Evolutionary conservation across 2,113 vertebrate species (phyloP), one percentile per base, ranked within the genome.

Genomic region (Orientallactaga bullata): DNA sequence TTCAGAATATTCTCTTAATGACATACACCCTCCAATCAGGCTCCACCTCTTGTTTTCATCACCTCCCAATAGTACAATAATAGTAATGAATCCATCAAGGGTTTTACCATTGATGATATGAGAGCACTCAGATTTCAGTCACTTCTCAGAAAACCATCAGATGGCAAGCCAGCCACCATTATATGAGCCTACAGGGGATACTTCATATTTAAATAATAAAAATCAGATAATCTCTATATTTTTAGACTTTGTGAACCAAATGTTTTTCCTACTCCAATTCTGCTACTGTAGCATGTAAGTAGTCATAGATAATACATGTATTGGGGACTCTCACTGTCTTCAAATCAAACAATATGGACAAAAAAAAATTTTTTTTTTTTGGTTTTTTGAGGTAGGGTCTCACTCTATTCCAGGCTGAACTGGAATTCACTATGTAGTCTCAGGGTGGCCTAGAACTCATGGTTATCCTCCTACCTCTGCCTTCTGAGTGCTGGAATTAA

Each of bases 301-400:
- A 65, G 23, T 21, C 21, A 47, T 7, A 24, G 18, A 35, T 6
- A 76, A 39, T 68, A 61, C 3, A 18, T 32, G 66, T 26, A 81
- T 26, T 13, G 88, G 30, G 71, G 37, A 47, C 15, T 23, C 37
- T 26, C 23, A 63, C 7, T 83, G 2, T 68, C 30, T 82, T 74
- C 21, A 66, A 88, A 89, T 87, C n/a, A 85, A 90, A 42, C 21
- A 69, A 87, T 82, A 39, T 58, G 16, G 26, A 65, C 24, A 69
- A 12, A n/a, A n/a, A n/a, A n/a, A n/a, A n/a, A n/a, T n/a, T n/a
- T n/a, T n/a, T n/a, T n/a, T n/a, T n/a, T n/a, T n/a, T n/a, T n/a
- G n/a, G n/a, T n/a, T n/a, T n/a, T n/a, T n/a, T n/a, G n/a, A n/a
- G n/a, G n/a, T n/a, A n/a, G n/a, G n/a, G n/a, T n/a, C n/a, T n/a